Evolutionary conservation across 1,140 invertebrate species (phyloP).

Genomic region (Hyles euphorbiae): DNA sequence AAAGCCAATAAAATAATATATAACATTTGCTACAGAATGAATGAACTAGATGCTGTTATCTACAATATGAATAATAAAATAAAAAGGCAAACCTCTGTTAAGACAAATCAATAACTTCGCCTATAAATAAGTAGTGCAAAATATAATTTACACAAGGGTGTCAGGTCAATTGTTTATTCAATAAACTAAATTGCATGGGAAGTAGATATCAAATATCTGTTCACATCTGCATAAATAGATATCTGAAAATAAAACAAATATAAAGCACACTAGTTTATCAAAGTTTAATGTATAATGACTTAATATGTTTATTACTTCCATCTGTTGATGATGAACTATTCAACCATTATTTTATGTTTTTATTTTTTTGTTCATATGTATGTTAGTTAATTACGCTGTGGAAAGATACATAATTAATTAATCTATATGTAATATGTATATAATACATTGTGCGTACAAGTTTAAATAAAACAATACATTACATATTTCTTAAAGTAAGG

Average conservation of each 20-base stretch:
- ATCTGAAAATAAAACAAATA: constrained; percentile 38
- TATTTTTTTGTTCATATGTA: too few species aligned
- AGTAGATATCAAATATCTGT: constrained; percentile 5
- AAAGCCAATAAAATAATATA: constrained; percentile 47
- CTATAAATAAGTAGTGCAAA: constrained; percentile 44
- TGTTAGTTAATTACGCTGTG: too few species aligned
- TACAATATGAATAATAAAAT: constrained; percentile 45
- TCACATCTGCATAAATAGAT: constrained; percentile 25
- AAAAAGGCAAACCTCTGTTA: constrained; percentile 38
- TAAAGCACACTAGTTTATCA: constrained; percentile 1
- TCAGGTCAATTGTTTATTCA: constrained; percentile 4
- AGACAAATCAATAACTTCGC: constrained; percentile 47
- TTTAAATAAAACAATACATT: too few species aligned
- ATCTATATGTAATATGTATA: too few species aligned
- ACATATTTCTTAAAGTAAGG: too few species aligned
- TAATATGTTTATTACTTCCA: too few species aligned
- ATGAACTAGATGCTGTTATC: constrained; percentile 50
- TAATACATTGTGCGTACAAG: too few species aligned
- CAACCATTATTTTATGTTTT: too few species aligned
- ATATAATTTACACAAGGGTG: constrained; percentile 36
- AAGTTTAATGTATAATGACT: too few species aligned
- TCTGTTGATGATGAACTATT: too few species aligned
- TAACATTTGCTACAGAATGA: constrained; percentile 45
- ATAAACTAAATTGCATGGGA: constrained; percentile 1
- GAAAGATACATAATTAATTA: too few species aligned